Percentiles rank a stretch among this genome's conserved stretches.
These are phyloP conservation scores for Campoplex capitator DNA, from an alignment of 2,888 invertebrate species.

Conservation along the genomic window DNA sequence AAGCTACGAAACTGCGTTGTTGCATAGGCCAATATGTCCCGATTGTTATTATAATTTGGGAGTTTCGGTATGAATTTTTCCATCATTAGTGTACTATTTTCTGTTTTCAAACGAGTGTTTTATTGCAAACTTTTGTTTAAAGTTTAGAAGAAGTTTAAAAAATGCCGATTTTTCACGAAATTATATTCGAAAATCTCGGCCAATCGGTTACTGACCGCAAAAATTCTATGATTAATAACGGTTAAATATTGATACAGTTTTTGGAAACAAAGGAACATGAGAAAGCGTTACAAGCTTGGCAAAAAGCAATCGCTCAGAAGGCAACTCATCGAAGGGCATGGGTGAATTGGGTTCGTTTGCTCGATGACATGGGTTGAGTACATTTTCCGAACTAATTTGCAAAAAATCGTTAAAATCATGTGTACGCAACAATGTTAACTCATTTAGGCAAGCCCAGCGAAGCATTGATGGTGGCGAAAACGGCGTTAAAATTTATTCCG, in stretches of 20 bases:
- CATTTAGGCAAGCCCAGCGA: constrained; percentile 87
- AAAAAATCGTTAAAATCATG: not conserved
- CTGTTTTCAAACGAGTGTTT: not conserved
- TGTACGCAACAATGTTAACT: not conserved
- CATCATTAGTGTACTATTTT: not conserved
- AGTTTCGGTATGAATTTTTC: constrained; percentile 89
- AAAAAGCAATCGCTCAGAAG: constrained; percentile 91
- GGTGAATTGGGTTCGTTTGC: constrained; percentile 95
- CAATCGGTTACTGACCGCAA: not conserved
- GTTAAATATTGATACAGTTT: constrained; percentile 86
- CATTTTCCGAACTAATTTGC: constrained; percentile 2
- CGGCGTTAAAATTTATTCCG: constrained; percentile 90
- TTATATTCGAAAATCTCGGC: not conserved
- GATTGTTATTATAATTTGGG: constrained; percentile 98
- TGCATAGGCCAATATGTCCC: constrained; percentile 92
- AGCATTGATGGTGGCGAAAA: constrained; percentile 89
- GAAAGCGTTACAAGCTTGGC: constrained; percentile 93
- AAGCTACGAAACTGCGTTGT: constrained; percentile 93
- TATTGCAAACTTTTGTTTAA: not conserved
- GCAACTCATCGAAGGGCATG: constrained; percentile 94
- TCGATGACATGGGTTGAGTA: constrained; percentile 89
- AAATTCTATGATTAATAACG: not conserved
- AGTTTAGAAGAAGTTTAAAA: not conserved
- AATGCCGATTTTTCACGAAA: not conserved
- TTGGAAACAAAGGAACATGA: constrained; percentile 90